Evolutionary conservation across 2,113 vertebrate genomes (phyloP), one percentile per base, ranked within the genome.

Genomic region (Malurus alboscapulatus): DNA sequence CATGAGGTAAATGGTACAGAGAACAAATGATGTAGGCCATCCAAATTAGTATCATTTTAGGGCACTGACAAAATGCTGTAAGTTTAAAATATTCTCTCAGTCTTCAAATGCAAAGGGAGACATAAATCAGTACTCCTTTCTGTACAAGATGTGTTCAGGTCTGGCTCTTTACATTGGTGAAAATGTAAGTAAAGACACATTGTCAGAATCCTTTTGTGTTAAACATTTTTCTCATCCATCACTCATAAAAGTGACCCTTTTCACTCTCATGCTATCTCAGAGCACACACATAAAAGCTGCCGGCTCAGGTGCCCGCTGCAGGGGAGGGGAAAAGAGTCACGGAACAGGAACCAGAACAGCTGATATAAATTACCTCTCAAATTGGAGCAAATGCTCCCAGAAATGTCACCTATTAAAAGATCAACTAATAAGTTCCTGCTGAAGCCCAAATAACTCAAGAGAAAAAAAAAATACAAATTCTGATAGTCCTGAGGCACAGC

Each of bases 391-490:
- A 96, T 92, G 85, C 82, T 95, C 69, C 55, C 57, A 94, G 87
- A 94, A 94, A 96, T 94, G 69, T 95, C 93, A 92, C 84, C 89
- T 95, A 95, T 94, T 95, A 96, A 96, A 94, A 95, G 63, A 96
- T 83, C 82, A 87, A 54, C 88, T 96, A 92, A 94, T 93, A 95
- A 96, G 68, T 95, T 96, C 92, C 88, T 95, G 92, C 77, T 88
- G 91, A 36, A 92, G 42, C 83, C 86, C 83, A 78, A 92, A 94
- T 89, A 95, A 74, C 78, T 84, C 58, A 75, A 76, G 48, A 72
- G 0, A 36, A 61, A 90, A 80, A 85, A 65, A 27, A 34, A 68
- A 42, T 12, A 26, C 36, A n/a, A 67, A 65, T 3, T 38, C 40
- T 66, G 26, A 38, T 68, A 91, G 54, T 69, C 40, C 75, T 74